These are phyloP conservation scores for Taeniopygia guttata DNA, from an alignment of 2,797 vertebrate species.

Conservation along the genomic window DNA sequence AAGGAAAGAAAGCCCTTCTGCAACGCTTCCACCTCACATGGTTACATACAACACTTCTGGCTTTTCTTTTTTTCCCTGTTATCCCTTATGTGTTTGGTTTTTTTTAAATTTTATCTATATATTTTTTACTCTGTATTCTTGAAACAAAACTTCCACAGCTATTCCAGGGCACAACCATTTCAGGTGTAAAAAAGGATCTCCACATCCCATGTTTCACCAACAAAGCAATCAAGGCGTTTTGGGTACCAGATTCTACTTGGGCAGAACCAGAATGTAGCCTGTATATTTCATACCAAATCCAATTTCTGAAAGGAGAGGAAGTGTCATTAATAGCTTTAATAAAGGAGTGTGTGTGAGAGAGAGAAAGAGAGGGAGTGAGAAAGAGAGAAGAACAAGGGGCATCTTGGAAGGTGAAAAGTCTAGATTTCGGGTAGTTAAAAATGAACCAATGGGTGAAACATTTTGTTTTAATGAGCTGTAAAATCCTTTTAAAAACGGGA, in stretches of 20 bases:
- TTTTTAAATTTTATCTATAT: not conserved
- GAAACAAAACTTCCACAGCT: conserved; percentile 34
- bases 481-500: conserved; percentile 32
- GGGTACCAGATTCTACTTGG: conserved; percentile 62
- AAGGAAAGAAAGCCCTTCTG: not conserved
- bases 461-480: conserved; percentile 5
- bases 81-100: not conserved
- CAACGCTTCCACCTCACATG: not conserved
- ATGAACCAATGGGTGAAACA: conserved; percentile 1
- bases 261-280: conserved; percentile 73
- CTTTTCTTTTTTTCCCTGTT: not conserved
- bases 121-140: not conserved
- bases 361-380: conserved; percentile 31
- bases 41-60: conserved; percentile 17
- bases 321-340: conserved; percentile 63
- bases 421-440: not conserved
- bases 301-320: conserved; percentile 70
- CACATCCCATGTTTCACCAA: conserved; percentile 71
- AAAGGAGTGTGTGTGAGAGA: conserved; percentile 28
- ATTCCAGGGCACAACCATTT: conserved; percentile 61
- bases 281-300: conserved; percentile 72
- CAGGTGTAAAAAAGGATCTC: conserved; percentile 59
- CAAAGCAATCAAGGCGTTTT: conserved; percentile 53
- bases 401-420: conserved; percentile 51
- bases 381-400: conserved; percentile 40